A percentile compares a stretch with the other conserved stretches of the same genome.
phyloP scores from a whole-genome alignment of 2,888 invertebrate species.

The Phorcus lineatus region DNA sequence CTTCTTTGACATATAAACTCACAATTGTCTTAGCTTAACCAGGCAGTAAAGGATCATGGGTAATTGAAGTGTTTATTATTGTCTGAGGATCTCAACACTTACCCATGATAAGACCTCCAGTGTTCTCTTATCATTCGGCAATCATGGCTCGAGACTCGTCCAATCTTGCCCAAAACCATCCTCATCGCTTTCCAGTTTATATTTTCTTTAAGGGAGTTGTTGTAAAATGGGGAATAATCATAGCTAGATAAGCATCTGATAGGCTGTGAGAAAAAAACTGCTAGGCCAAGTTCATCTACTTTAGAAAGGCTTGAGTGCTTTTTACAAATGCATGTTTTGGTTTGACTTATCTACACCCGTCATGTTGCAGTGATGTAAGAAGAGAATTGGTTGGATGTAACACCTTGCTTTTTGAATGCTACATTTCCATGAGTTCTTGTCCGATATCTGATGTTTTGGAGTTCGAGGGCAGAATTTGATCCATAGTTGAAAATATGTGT shows the following conservation, averaged over 20 bases:
- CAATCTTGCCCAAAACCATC: not conserved
- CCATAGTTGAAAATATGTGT: no score
- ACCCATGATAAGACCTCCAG: not conserved
- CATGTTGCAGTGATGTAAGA: not conserved
- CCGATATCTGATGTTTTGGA: not conserved
- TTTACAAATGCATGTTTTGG: not conserved
- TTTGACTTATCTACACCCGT: not conserved
- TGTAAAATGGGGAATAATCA: not conserved
- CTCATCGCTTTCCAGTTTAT: not conserved
- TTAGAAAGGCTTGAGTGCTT: not conserved
- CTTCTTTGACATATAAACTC: no score
- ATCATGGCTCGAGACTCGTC: not conserved
- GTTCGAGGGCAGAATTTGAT: no score
- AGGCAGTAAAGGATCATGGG: not conserved
- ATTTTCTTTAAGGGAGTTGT: constrained; percentile 3
- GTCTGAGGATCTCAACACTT: not conserved
- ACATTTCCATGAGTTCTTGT: not conserved
- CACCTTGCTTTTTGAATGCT: not conserved
- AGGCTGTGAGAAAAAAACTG: not conserved
- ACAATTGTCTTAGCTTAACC: no score
- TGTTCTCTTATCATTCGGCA: not conserved
- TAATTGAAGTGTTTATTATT: not conserved
- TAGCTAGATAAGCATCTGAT: not conserved
- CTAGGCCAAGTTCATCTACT: not conserved
- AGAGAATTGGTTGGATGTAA: not conserved